These are phyloP conservation scores for Mylabris sibirica DNA, from an alignment of 2,888 invertebrate species.

Conservation along the genomic window DNA sequence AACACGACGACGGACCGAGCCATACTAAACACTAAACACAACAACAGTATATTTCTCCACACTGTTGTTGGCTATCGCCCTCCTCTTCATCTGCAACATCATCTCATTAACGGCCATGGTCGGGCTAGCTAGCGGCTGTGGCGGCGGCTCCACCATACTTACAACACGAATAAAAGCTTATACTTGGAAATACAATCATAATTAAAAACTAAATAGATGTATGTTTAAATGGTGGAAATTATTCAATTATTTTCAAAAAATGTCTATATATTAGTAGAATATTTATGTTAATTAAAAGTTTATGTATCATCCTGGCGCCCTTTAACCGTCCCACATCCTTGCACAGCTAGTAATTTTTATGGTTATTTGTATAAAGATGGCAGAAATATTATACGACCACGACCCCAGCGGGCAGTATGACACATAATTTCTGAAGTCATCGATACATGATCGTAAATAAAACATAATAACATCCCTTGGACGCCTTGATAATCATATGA, in stretches of 20 bases:
- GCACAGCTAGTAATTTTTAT: conserved; percentile 29
- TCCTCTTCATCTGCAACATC: conserved; percentile 40
- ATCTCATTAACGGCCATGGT: conserved; percentile 38
- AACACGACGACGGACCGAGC: conserved; percentile 54
- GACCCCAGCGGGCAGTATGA: conserved; percentile 50
- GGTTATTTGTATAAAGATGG: conserved; percentile 31
- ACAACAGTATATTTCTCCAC: conserved; percentile 16
- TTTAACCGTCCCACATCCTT: conserved; percentile 39
- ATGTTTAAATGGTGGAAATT: conserved; percentile 12
- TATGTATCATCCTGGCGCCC: conserved; percentile 13
- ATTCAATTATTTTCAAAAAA: not conserved
- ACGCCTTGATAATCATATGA: conserved; percentile 43
- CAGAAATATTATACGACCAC: conserved; percentile 40
- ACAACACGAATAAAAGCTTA: conserved; percentile 1
- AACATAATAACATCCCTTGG: conserved; percentile 49
- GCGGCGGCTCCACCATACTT: conserved; percentile 13
- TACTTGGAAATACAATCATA: not conserved
- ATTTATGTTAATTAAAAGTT: not conserved
- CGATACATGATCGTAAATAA: conserved; percentile 51
- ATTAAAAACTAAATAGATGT: conserved; percentile 16
- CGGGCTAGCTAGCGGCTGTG: conserved; percentile 18
- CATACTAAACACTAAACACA: conserved; percentile 50
- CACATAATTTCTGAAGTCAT: conserved; percentile 52
- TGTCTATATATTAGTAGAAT: conserved; percentile 1
- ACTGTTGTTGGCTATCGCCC: conserved; percentile 26